These are phyloP conservation scores for Melanotaenia boesemani DNA, from an alignment of 2,797 vertebrate genomes.

Conservation along the genomic window DNA sequence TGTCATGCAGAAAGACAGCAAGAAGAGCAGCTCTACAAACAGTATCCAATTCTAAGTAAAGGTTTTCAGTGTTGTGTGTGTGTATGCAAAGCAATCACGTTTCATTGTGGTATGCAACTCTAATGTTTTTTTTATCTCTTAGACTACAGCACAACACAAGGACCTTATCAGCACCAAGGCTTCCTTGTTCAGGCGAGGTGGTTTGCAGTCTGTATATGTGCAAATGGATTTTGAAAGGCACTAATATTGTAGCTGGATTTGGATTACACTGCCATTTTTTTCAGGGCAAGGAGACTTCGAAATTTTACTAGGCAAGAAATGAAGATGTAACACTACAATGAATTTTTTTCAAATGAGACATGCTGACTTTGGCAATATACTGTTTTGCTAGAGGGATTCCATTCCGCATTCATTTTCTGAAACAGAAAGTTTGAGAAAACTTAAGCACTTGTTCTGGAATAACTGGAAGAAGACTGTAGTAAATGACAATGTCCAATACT, in stretches of 20 bases:
- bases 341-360: not conserved
- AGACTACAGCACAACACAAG: too few species aligned
- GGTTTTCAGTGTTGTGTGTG: not conserved
- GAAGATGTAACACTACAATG: not conserved
- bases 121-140: too few species aligned
- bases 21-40: constrained; percentile 23
- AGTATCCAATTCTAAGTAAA: not conserved
- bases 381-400: not conserved
- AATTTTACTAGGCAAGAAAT: not conserved
- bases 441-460: not conserved
- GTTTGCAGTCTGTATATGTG: too few species aligned
- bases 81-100: not conserved
- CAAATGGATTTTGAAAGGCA: too few species aligned
- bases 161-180: too few species aligned
- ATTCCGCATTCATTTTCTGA: not conserved
- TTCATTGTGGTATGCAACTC: too few species aligned
- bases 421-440: not conserved
- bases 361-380: not conserved
- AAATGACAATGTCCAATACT: not conserved
- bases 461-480: not conserved
- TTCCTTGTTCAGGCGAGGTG: too few species aligned
- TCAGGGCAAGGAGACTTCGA: too few species aligned
- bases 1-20: constrained; percentile 37
- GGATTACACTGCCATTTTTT: too few species aligned
- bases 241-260: too few species aligned